Base-by-base conservation (phyloP, 1,140 invertebrate genomes). In the Drosophila rufa region DNA sequence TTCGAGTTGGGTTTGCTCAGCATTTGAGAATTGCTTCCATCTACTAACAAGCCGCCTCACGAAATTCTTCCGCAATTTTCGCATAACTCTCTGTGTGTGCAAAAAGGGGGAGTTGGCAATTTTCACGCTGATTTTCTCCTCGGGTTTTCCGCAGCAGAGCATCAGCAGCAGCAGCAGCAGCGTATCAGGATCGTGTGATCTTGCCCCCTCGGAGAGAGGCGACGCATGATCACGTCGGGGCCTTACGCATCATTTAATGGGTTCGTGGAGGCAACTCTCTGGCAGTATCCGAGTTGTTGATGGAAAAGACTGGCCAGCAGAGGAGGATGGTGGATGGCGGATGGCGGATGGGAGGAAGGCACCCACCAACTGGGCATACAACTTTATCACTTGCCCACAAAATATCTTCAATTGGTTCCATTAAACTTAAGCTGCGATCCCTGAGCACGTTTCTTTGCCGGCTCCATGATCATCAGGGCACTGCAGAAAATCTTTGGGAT, bases 401-500 rank as follows among this genome's bases (percentile, higher is more conserved):
- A 90, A 90, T 90, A 90, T 90, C 85, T 90, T 75, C 85, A 90
- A 90, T 90, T 90, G 85, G 85, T 90, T 90, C 85, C 85, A 90
- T 90, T 90, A 90, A 90, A 90, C 85, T 89, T 80, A 89, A 87
- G 84, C 80, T 67, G 81, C 80, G 58, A 80, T 76, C 55, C 65
- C 69, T 73, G 76, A 45, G 69, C 83, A 87, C 83, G 76, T 86
- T 79, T 73, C 53, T 50, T 33, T 11, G 14, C 40, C 30, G 15
- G 19, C 51, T 47, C 59, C 79, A 79, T 75, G 80, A 79, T 65
- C 60, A 68, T 48, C 67, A 30, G 0, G 8, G 33, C 46, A 71
- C 25, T 50, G 0, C 3, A 1, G 12, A 11, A 15, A 22, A 53
- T 6, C 8, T 12, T 3, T 36, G 36, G 4, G 9, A 11, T 3